Evolutionary conservation across 2,797 vertebrate species (phyloP), one percentile per base, ranked within the genome.

Genomic region (Labeo calbasu): DNA sequence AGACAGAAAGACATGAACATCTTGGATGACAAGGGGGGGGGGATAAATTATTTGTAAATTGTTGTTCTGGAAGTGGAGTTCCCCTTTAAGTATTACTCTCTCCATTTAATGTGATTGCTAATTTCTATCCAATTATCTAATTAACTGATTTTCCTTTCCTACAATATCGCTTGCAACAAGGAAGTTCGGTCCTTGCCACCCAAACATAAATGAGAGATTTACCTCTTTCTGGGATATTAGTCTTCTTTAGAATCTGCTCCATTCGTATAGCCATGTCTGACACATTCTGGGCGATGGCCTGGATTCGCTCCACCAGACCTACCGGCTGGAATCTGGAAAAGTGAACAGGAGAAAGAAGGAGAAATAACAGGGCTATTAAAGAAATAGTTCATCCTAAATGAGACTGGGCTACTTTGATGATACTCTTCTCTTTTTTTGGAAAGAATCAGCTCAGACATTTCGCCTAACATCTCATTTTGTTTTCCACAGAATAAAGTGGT

Each of bases 221-320:
- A 99, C 97, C 95, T 94, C 96, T 96, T 88, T 94, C 93, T 0
- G 96, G 95, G 40, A 96, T 92, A 88, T 97, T 94, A 83, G 96
- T 98, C 93, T 93, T 97, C 32, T 96, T 96, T 59, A 99, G 94
- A 84, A 99, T 97, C 93, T 98, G 97, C 91, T 99, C 98, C 90
- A 99, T 96, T 86, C 97, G 97, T 85, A 93, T 89, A 0, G 97
- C 97, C 4, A 99, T 98, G 92, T 98, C 97, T 0, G 98, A 99
- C 77, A 99, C 97, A 0, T 99, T 99, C 91, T 98, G 98, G 81
- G 98, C 98, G n/a, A 99, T 99, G 79, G 97, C 97, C 92, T 99
- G 97, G 92, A 99, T 98, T 89, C 93, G 96, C 91, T 99, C 98
- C 94, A 99, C 96, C 90, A 99, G 89, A 79, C 96, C 92, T 0